These are phyloP conservation scores for Tyria jacobaeae DNA, from an alignment of 2,888 invertebrate species.

Conservation along the genomic window DNA sequence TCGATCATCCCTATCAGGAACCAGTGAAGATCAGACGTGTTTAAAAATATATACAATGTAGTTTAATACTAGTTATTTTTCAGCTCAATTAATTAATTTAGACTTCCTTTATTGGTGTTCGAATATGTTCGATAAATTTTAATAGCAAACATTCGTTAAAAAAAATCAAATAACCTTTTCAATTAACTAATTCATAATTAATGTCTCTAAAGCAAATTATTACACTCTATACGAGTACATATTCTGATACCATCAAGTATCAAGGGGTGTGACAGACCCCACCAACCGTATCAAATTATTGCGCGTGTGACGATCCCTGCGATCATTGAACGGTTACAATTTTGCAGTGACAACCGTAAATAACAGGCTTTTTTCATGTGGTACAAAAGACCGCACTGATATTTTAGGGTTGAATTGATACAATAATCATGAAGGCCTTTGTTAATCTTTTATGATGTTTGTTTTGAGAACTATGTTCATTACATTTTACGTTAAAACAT, in stretches of 20 bases:
- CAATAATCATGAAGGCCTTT: slow-evolving; percentile 48
- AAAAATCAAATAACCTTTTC: neutral
- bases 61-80: too few species aligned
- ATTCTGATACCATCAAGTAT: slow-evolving; percentile 26
- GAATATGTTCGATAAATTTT: too few species aligned
- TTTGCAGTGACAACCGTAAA: slow-evolving; percentile 75
- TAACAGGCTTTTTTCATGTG: slow-evolving; percentile 60
- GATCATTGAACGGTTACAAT: slow-evolving; percentile 50
- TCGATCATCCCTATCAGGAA: neutral
- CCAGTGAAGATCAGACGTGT: neutral
- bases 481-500: neutral
- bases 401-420: slow-evolving; percentile 62
- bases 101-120: too few species aligned
- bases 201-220: slow-evolving; percentile 17
- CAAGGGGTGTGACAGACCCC: slow-evolving; percentile 49
- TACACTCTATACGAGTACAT: slow-evolving; percentile 17
- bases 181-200: neutral
- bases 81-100: too few species aligned
- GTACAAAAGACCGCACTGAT: slow-evolving; percentile 29
- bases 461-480: slow-evolving; percentile 23
- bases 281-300: slow-evolving; percentile 64
- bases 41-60: too few species aligned
- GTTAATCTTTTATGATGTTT: slow-evolving; percentile 31
- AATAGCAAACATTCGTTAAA: too few species aligned
- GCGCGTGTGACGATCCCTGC: slow-evolving; percentile 59